Evolutionary conservation across 2,113 vertebrate genomes (phyloP).

Genomic region (Tautogolabrus adspersus): DNA sequence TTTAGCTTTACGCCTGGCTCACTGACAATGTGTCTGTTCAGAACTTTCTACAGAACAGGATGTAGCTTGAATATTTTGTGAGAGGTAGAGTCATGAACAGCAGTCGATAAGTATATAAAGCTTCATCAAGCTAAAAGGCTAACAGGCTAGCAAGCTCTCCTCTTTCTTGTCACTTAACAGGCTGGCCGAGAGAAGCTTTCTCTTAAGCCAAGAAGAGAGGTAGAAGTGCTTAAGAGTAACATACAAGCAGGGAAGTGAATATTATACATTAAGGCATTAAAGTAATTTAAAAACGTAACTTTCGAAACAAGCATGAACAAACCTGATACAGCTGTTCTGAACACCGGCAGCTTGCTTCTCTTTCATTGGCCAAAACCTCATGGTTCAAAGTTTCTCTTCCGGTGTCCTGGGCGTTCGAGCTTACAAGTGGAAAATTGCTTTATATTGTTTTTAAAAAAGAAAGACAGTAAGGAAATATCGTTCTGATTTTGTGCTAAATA

Average conservation of each 20-base stretch:
- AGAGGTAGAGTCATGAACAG: too few species aligned
- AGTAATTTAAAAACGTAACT: neutral
- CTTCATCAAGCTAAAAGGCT: constrained; percentile 51
- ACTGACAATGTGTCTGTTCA: neutral
- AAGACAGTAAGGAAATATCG: too few species aligned
- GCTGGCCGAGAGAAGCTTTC: neutral
- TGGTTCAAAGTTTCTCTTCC: constrained; percentile 73
- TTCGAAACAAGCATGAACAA: constrained; percentile 33
- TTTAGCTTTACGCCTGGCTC: constrained; percentile 3
- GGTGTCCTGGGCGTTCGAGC: constrained; percentile 13
- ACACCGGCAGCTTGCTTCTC: constrained; percentile 49
- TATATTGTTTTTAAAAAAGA: too few species aligned
- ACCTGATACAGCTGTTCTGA: constrained; percentile 45
- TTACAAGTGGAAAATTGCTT: too few species aligned
- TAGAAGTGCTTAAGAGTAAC: neutral
- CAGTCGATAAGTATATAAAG: neutral
- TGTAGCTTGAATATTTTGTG: neutral
- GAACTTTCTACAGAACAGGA: neutral
- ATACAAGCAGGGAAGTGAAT: fast-evolving
- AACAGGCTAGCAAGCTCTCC: constrained; percentile 50
- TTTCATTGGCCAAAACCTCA: constrained; percentile 57
- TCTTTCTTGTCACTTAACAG: neutral
- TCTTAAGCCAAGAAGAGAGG: neutral
- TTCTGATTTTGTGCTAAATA: too few species aligned
- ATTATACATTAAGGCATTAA: fast-evolving